Percentiles rank a stretch among this genome's conserved stretches.
These are phyloP conservation scores for Aptenodytes forsteri DNA, from an alignment of 2,113 vertebrate species.

Conservation along the genomic window DNA sequence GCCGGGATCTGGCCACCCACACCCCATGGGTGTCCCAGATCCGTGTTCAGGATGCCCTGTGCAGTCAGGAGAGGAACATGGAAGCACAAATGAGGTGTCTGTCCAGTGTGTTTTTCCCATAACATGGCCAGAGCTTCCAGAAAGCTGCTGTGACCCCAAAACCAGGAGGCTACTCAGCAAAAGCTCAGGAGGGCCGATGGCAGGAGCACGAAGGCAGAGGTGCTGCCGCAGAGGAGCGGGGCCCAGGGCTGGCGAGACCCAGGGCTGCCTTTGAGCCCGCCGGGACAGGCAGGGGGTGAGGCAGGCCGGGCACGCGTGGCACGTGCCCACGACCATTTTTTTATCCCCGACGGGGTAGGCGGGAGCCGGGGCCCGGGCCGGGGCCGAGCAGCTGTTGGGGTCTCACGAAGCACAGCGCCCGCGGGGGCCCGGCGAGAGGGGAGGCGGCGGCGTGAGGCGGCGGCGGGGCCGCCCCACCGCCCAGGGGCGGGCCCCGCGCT, in stretches of 20 bases:
- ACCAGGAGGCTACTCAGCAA: too few species aligned
- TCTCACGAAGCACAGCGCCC: background rate
- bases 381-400: rapidly evolving
- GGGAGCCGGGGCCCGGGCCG: rapidly evolving
- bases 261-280: background rate
- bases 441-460: too few species aligned
- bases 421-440: too few species aligned
- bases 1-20: background rate
- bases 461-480: background rate
- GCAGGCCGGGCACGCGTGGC: background rate
- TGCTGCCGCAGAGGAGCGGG: background rate
- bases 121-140: background rate
- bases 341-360: rapidly evolving
- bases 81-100: background rate
- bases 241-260: background rate
- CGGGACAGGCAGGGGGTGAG: background rate
- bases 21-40: rapidly evolving
- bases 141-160: background rate
- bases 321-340: rapidly evolving
- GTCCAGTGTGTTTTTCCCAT: rapidly evolving
- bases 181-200: rapidly evolving
- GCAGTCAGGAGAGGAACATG: too few species aligned
- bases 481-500: background rate
- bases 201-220: background rate
- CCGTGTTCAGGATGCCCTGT: background rate